A percentile compares a stretch with the other conserved stretches of the same genome.
These are phyloP conservation scores for Sebastes reedi DNA, from an alignment of 2,797 vertebrate species.

Conservation along the genomic window DNA sequence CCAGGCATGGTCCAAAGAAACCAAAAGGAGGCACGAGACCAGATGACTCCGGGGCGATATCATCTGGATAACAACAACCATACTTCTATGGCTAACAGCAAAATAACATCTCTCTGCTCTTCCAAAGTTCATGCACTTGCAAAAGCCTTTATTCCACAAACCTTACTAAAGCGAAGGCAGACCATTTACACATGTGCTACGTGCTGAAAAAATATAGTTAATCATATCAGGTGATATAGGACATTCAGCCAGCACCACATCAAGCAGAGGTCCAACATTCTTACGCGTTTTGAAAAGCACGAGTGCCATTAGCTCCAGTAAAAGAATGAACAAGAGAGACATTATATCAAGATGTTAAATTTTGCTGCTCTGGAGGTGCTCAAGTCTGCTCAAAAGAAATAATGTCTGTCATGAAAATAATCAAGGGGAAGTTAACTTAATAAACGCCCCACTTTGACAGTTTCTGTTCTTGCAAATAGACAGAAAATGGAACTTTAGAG, in stretches of 20 bases:
- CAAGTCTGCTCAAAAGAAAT: conserved; percentile 11
- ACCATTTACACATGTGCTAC: conserved; percentile 32
- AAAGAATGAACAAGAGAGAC: conserved; percentile 59
- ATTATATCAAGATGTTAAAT: conserved; percentile 62
- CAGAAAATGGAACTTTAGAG: conserved; percentile 33
- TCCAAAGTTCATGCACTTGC: conserved; percentile 41
- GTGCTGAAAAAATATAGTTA: conserved; percentile 30
- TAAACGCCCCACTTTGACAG: conserved; percentile 53
- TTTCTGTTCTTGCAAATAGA: conserved; percentile 51
- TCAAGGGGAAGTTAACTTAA: conserved; percentile 61
- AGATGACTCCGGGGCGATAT: conserved; percentile 7
- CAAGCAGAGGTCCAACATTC: conserved; percentile 54
- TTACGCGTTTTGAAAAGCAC: conserved; percentile 40
- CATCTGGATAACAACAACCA: conserved; percentile 31
- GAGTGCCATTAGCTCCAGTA: conserved; percentile 38
- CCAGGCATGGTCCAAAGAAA: conserved; percentile 19
- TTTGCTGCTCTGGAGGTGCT: conserved; percentile 29
- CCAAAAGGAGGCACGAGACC: conserved; percentile 9
- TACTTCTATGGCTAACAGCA: conserved; percentile 15
- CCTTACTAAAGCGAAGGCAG: conserved; percentile 15
- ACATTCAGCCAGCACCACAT: conserved; percentile 57
- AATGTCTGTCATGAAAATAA: conserved; percentile 56
- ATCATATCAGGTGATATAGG: conserved; percentile 41
- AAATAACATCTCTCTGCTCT: conserved; percentile 25
- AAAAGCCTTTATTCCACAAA: conserved; percentile 31